Base-by-base conservation (phyloP, 2,797 vertebrate species). In the Neosilurus mollespiculum region DNA sequence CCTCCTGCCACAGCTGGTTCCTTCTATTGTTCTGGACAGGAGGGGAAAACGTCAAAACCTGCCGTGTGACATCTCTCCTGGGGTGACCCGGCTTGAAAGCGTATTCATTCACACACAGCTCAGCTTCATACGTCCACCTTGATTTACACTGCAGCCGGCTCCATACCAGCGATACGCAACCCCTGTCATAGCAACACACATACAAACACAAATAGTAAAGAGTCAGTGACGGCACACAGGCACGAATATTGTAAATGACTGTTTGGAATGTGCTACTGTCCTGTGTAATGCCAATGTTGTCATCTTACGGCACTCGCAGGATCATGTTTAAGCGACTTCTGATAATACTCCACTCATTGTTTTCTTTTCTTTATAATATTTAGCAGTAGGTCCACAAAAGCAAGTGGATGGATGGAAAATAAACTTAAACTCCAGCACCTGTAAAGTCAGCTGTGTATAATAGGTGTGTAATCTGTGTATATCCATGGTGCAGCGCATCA, bases 1-100 rank as follows among this genome's bases (percentile, higher is more conserved):
- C 84, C 65, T 88, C 88, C 87, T 81, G 51, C 89, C 91, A 90
- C 92, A 94, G 91, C 93, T 94, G 93, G 94, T 94, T 95, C 93
- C 93, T 81, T 87, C 90, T 86, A 94, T 94, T 94, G 93, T 95
- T 93, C 88, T 56, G 16, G 0, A 58, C 84, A 83, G 73, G 87
- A 67, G 81, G 88, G 81, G 87, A 90, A 85, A 84, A 82, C 87
- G 87, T 90, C 91, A 91, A 67, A 9, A 37, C 72, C 83, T 65
- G 66, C 86, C 64, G 76, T 34, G 86, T 84, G 87, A 92, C 90
- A 92, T 92, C 90, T 92, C 89, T 90, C 90, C 87, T 85, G 87
- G 89, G 89, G 90, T 87, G 91, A 90, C 92, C 88, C 66, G 1
- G 54, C 73, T 58, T 77, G 43, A 84, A 77, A 83, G 76, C 53